phyloP scores from a whole-genome alignment of 2,888 invertebrate species.

The Calliphora vomitoria region DNA sequence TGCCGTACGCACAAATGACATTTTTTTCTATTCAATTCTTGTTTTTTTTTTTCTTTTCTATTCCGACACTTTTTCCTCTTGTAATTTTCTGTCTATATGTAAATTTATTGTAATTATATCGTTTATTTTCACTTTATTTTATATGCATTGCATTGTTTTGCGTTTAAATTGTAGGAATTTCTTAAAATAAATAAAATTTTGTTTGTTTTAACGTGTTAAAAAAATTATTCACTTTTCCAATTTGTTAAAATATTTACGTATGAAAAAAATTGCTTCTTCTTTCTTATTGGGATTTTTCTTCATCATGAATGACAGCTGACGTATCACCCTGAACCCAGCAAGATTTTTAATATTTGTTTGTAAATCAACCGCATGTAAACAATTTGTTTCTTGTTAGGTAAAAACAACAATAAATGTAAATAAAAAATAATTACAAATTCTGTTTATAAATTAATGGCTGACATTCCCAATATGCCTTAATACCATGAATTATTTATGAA shows the following conservation, averaged over 20 bases:
- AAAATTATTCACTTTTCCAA: slow-evolving; percentile 53
- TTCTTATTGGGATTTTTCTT: slow-evolving; percentile 65
- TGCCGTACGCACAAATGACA: slow-evolving; percentile 81
- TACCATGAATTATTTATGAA: too few relatives aligned
- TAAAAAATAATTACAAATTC: too few relatives aligned
- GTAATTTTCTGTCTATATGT: slow-evolving; percentile 29
- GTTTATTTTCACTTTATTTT: slow-evolving; percentile 52
- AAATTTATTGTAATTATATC: slow-evolving; percentile 7
- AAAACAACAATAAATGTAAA: too few relatives aligned
- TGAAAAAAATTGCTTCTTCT: slow-evolving; percentile 65
- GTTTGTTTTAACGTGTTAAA: slow-evolving; percentile 29
- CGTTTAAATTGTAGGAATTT: slow-evolving; percentile 13
- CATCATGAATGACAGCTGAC: slow-evolving; percentile 62
- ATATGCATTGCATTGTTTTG: slow-evolving; percentile 27
- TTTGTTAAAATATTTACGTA: slow-evolving; percentile 71
- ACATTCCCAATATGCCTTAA: too few relatives aligned
- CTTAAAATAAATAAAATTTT: slow-evolving; percentile 28
- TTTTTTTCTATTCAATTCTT: slow-evolving; percentile 70
- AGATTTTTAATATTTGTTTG: too few relatives aligned
- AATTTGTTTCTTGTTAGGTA: too few relatives aligned
- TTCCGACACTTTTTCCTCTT: slow-evolving; percentile 40
- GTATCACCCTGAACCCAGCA: background rate
- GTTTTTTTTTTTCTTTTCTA: slow-evolving; percentile 34
- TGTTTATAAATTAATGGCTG: too few relatives aligned
- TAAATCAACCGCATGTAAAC: too few relatives aligned